Evolutionary conservation across 2,113 vertebrate genomes (phyloP).

Genomic region (Bubo scandiacus): DNA sequence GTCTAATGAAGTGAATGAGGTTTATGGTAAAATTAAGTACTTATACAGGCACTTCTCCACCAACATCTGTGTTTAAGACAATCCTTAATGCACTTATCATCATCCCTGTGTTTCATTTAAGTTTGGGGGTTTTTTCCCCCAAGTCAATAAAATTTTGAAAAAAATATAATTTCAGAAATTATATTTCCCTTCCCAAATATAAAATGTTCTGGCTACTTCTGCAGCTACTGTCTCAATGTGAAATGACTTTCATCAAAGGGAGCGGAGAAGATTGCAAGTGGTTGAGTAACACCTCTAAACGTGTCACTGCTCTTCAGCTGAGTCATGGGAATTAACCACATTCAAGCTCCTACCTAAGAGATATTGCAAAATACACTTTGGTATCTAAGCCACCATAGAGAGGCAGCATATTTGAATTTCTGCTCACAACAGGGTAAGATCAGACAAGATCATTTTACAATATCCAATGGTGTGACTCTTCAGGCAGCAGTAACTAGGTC

Average conservation of each 20-base stretch:
- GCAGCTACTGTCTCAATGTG: not conserved
- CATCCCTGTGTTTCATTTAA: not conserved
- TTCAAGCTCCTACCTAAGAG: not conserved
- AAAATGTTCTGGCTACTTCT: not conserved
- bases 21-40: not conserved
- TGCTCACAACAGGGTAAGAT: not conserved
- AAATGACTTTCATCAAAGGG: not conserved
- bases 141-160: not conserved
- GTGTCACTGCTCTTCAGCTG: not conserved
- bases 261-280: not conserved
- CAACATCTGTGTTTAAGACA: not conserved
- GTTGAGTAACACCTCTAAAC: not conserved
- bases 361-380: not conserved
- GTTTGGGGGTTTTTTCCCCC: too few species aligned
- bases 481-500: slow-evolving; percentile 55
- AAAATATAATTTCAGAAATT: not conserved
- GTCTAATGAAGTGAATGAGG: not conserved
- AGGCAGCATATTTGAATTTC: slow-evolving; percentile 10
- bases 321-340: not conserved
- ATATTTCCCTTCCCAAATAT: not conserved
- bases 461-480: not conserved
- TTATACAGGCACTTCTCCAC: not conserved
- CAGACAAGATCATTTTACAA: not conserved
- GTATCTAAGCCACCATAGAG: not conserved
- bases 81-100: not conserved